Evolutionary conservation across 2,113 vertebrate genomes (phyloP).

Genomic region (Apteryx mantelli): DNA sequence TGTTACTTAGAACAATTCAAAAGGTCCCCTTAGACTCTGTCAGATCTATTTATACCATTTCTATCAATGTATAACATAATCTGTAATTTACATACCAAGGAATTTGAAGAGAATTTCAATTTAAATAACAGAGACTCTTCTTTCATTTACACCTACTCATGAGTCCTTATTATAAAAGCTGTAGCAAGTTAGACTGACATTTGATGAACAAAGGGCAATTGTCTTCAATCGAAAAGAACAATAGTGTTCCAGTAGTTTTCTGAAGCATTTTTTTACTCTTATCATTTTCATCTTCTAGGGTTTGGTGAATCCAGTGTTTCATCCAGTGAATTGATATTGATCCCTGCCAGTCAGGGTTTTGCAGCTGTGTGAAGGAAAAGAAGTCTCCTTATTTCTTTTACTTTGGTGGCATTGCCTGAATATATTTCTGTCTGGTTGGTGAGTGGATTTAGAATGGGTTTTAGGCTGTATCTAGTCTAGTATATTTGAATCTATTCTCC

Average conservation of each 20-base stretch:
- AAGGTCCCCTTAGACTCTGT: slow-evolving; percentile 16
- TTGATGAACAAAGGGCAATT: slow-evolving; percentile 61
- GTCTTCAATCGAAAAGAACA: slow-evolving; percentile 43
- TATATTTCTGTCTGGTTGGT: background rate
- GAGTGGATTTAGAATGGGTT: background rate
- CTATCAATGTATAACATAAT: slow-evolving; percentile 17
- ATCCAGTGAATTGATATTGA: slow-evolving; percentile 29
- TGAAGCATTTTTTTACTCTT: slow-evolving; percentile 32
- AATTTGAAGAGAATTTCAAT: slow-evolving; percentile 36
- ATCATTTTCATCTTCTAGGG: slow-evolving; percentile 32
- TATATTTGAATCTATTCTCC: background rate
- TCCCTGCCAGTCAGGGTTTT: slow-evolving; percentile 27
- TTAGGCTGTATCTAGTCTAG: background rate
- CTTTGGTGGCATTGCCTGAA: background rate
- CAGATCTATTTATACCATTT: slow-evolving; percentile 46
- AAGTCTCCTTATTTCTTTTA: background rate
- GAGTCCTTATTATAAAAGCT: slow-evolving; percentile 50
- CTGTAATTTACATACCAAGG: slow-evolving; percentile 53
- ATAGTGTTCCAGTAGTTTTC: slow-evolving; percentile 28
- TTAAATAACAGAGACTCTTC: slow-evolving; percentile 42
- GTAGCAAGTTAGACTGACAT: background rate
- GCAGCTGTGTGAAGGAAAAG: background rate
- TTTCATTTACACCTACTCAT: slow-evolving; percentile 60
- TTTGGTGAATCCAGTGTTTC: background rate
- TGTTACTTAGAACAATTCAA: background rate